phyloP scores from a whole-genome alignment of 1,140 invertebrate genomes.

The Phocides pigmalion region DNA sequence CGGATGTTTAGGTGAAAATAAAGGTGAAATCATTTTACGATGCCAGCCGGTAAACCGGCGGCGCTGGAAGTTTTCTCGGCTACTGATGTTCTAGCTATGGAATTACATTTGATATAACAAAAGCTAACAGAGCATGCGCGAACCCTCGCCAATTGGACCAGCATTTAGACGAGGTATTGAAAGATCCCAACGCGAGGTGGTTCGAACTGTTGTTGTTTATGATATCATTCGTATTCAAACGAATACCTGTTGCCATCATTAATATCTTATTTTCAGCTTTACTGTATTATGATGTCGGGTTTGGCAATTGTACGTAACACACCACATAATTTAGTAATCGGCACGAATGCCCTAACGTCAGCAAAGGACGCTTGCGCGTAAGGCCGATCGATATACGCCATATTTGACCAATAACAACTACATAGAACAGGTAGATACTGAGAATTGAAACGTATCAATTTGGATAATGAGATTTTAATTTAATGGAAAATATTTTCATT shows the following conservation, averaged over 20 bases:
- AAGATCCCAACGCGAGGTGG: constrained; percentile 24
- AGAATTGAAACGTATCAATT: constrained; percentile 26
- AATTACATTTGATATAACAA: constrained; percentile 60
- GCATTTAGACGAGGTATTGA: constrained; percentile 49
- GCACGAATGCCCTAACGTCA: constrained; percentile 19
- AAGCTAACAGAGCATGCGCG: constrained; percentile 65
- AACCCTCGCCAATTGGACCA: constrained; percentile 61
- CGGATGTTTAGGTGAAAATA: constrained; percentile 43
- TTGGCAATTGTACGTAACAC: neutral
- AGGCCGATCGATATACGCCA: constrained; percentile 60
- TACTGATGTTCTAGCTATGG: constrained; percentile 60
- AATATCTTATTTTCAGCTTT: neutral
- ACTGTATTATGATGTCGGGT: neutral
- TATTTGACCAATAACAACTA: constrained; percentile 45
- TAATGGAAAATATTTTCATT: neutral
- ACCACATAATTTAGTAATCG: constrained; percentile 26
- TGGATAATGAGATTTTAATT: constrained; percentile 19
- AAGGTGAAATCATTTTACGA: constrained; percentile 51
- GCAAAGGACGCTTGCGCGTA: constrained; percentile 68
- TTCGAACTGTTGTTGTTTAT: constrained; percentile 20
- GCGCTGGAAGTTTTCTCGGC: constrained; percentile 55
- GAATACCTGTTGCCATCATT: constrained; percentile 7
- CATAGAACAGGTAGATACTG: constrained; percentile 40
- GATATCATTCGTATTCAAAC: constrained; percentile 1
- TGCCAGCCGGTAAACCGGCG: constrained; percentile 64